phyloP scores from a whole-genome alignment of 2,113 vertebrate genomes.

The Hippocampus guttulatus region DNA sequence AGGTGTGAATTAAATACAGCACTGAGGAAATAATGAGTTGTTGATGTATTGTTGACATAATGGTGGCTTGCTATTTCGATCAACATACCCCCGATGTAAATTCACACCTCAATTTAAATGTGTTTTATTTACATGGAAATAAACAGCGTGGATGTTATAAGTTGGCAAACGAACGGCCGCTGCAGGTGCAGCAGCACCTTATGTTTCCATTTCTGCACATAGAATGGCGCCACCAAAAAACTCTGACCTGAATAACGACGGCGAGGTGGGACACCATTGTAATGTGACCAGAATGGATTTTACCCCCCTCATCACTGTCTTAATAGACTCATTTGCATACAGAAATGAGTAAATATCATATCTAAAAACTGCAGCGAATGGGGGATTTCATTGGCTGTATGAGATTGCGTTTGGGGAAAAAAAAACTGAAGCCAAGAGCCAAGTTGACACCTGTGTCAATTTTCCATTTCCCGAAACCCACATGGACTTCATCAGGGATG shows the following conservation, averaged over 20 bases:
- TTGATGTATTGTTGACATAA: neutral
- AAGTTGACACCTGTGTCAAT: slow-evolving; percentile 51
- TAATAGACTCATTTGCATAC: slow-evolving; percentile 63
- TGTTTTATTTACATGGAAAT: slow-evolving; percentile 66
- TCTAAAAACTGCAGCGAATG: slow-evolving; percentile 53
- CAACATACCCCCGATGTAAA: slow-evolving; percentile 50
- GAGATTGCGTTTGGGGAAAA: slow-evolving; percentile 43
- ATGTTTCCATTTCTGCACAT: slow-evolving; percentile 19
- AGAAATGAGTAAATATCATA: slow-evolving; percentile 64
- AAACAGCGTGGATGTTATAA: slow-evolving; percentile 42
- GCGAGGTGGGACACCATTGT: slow-evolving; percentile 29
- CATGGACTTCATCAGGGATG: slow-evolving; percentile 29
- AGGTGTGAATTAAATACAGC: slow-evolving; percentile 38
- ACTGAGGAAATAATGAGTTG: slow-evolving; percentile 48
- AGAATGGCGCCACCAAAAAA: slow-evolving; percentile 43
- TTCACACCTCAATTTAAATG: slow-evolving; percentile 50
- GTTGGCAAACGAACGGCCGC: slow-evolving; percentile 46
- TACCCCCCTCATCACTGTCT: slow-evolving; percentile 48
- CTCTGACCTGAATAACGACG: slow-evolving; percentile 60
- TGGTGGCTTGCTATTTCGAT: slow-evolving; percentile 28
- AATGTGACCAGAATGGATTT: slow-evolving; percentile 47
- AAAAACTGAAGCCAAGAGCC: slow-evolving; percentile 39
- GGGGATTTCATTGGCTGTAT: slow-evolving; percentile 32
- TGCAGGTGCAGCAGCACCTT: slow-evolving; percentile 33
- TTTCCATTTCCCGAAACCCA: slow-evolving; percentile 45